These are phyloP conservation scores for Prochilodus magdalenae DNA, from an alignment of 2,113 vertebrate genomes.

Conservation along the genomic window DNA sequence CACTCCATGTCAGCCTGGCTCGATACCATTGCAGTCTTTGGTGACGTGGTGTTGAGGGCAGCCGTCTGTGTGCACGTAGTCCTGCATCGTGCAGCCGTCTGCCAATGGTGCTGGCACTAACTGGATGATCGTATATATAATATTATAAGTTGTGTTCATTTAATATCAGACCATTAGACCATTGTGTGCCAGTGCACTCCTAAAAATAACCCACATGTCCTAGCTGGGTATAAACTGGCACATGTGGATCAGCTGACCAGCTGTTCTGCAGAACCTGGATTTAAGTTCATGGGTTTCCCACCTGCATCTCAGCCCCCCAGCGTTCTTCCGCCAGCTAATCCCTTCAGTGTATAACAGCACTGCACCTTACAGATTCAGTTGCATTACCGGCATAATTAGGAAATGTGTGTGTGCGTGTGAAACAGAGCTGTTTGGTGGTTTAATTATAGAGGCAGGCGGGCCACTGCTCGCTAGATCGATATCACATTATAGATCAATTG, in stretches of 20 bases:
- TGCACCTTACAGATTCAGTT: neutral
- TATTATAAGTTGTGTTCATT: too few species aligned
- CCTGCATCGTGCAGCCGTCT: too few species aligned
- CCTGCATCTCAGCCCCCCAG: neutral
- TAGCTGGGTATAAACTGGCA: neutral
- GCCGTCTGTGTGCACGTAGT: too few species aligned
- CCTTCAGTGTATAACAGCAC: neutral
- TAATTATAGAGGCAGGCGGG: neutral
- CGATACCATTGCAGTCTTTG: too few species aligned
- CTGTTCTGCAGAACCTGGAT: neutral
- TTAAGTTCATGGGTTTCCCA: too few species aligned
- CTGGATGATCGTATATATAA: too few species aligned
- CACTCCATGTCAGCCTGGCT: too few species aligned
- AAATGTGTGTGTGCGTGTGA: neutral
- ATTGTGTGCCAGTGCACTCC: too few species aligned
- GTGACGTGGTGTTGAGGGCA: too few species aligned
- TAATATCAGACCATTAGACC: too few species aligned
- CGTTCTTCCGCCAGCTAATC: neutral
- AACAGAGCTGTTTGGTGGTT: neutral
- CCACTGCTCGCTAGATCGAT: neutral
- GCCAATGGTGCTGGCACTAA: too few species aligned
- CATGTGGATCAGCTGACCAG: neutral
- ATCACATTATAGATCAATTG: neutral
- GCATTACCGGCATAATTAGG: slow-evolving; percentile 12
- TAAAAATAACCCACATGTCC: neutral